Evolutionary conservation across 2,113 vertebrate genomes (phyloP).

Genomic region (Fregetta grallaria): DNA sequence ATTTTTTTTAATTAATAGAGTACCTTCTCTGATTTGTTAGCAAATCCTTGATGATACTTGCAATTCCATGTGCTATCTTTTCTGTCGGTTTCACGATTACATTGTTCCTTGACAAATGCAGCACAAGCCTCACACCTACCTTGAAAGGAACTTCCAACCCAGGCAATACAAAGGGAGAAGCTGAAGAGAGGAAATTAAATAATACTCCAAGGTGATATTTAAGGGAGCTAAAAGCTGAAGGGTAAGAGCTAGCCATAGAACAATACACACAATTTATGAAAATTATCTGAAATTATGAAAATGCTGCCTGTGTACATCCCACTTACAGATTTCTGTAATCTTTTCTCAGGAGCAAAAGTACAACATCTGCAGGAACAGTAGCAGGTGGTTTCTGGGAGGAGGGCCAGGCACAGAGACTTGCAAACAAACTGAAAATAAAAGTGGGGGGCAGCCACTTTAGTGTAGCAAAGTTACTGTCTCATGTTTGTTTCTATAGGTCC

Average conservation of each 20-base stretch:
- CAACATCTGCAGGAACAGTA: not conserved
- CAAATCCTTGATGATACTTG: not conserved
- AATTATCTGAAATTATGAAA: not conserved
- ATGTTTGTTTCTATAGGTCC: slow-evolving; percentile 24
- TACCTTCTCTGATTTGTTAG: not conserved
- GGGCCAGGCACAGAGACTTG: not conserved
- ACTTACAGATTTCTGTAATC: not conserved
- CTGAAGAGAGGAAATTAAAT: not conserved
- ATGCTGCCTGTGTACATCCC: not conserved
- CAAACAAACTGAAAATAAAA: not conserved
- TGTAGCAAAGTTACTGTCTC: not conserved
- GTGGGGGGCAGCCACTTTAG: not conserved
- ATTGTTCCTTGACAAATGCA: not conserved
- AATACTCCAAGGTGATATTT: not conserved
- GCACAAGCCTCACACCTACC: not conserved
- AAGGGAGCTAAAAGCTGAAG: not conserved
- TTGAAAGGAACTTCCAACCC: not conserved
- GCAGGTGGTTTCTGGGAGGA: not conserved
- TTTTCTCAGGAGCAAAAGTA: not conserved
- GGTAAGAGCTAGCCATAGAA: not conserved
- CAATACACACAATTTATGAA: not conserved
- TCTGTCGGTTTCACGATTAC: not conserved
- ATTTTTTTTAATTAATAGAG: not conserved
- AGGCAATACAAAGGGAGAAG: not conserved
- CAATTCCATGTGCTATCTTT: not conserved